These are phyloP conservation scores for Trichonephila clavata DNA, from an alignment of 1,140 invertebrate species.

Conservation along the genomic window DNA sequence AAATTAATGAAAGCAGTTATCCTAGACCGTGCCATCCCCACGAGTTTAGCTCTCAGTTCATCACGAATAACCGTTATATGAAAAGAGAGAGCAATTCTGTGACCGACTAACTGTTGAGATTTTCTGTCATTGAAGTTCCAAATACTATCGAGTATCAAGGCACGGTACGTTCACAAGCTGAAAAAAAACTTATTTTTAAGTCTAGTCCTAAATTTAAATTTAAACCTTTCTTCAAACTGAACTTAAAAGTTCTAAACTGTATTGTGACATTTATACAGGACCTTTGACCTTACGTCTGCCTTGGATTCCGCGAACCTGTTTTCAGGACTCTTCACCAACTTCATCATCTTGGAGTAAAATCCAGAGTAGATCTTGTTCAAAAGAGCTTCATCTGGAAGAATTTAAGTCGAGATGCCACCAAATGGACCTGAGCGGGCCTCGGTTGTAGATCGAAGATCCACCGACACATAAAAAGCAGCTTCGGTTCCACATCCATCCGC, in stretches of 20 bases:
- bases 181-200: too few species aligned
- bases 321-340: background rate
- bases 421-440: conserved; percentile 4
- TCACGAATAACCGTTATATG: too few species aligned
- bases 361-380: background rate
- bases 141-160: too few species aligned
- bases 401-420: background rate
- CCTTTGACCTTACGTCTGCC: too few species aligned
- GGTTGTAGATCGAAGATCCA: conserved; percentile 47
- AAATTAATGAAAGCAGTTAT: conserved; percentile 71
- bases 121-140: too few species aligned
- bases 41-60: conserved; percentile 74
- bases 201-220: too few species aligned
- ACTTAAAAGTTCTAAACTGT: background rate
- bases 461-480: conserved; percentile 63
- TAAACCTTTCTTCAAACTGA: background rate
- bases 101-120: too few species aligned
- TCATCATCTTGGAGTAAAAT: background rate
- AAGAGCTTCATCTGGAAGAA: background rate
- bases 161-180: too few species aligned
- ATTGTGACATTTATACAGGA: background rate
- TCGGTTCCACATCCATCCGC: background rate
- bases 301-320: too few species aligned
- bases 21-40: conserved; percentile 79
- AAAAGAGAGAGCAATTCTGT: too few species aligned